These are phyloP conservation scores for Xiphophorus birchmanni DNA, from an alignment of 2,797 vertebrate species.

Conservation along the genomic window DNA sequence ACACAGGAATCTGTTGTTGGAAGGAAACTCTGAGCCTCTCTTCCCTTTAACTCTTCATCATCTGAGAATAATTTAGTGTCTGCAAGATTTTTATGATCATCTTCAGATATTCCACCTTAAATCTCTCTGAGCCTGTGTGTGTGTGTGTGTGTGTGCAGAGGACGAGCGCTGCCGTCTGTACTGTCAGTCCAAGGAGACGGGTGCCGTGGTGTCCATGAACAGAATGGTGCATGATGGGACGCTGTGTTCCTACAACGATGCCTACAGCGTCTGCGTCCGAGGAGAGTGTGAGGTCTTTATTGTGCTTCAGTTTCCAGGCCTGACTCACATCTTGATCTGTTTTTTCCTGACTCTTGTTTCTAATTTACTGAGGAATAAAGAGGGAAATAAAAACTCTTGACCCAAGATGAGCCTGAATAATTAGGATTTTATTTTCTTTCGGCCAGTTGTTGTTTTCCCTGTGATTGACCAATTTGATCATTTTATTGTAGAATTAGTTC, in stretches of 20 bases:
- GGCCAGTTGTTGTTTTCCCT: neutral
- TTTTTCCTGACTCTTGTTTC: neutral
- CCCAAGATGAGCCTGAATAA: neutral
- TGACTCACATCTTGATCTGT: neutral
- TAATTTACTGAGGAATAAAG: neutral
- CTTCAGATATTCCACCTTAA: conserved; percentile 16
- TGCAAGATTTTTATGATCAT: neutral
- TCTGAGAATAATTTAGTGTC: conserved; percentile 2
- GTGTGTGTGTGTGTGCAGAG: conserved; percentile 71
- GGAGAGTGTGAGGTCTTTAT: conserved; percentile 93
- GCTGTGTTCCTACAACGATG: conserved; percentile 91
- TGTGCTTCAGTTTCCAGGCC: conserved; percentile 20
- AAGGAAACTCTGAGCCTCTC: conserved; percentile 33
- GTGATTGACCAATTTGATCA: neutral
- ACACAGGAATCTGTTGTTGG: conserved; percentile 55
- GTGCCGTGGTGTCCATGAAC: conserved; percentile 90
- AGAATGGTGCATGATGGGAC: conserved; percentile 95
- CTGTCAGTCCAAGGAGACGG: conserved; percentile 89
- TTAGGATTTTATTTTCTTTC: neutral
- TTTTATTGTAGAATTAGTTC: neutral
- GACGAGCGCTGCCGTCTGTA: conserved; percentile 92
- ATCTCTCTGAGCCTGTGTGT: neutral
- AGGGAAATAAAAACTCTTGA: neutral
- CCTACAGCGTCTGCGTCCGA: conserved; percentile 91
- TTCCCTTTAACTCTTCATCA: conserved; percentile 45